Percentiles rank a stretch among this genome's conserved stretches.
Evolutionary conservation across 2,888 invertebrate species (phyloP).

Genomic region (Carpatolechia fugitivella): DNA sequence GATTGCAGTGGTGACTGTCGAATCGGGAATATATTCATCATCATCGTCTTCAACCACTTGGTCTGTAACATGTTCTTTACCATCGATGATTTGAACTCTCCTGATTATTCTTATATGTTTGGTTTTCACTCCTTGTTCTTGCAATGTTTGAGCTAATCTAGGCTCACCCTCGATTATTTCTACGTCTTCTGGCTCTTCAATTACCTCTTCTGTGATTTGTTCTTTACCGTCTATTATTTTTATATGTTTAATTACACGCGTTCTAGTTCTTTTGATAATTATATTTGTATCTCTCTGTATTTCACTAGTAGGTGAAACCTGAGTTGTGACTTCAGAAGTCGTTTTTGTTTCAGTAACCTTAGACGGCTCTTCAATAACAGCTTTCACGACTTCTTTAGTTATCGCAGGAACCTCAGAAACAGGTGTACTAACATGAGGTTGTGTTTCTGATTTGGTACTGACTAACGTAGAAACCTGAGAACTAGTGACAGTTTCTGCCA

Average conservation of each 20-base stretch:
- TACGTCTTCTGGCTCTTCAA: slow-evolving; percentile 90
- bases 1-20: slow-evolving; percentile 14
- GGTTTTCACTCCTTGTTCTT: slow-evolving; percentile 42
- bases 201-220: slow-evolving; percentile 88
- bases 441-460: background rate
- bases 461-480: background rate
- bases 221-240: slow-evolving; percentile 91
- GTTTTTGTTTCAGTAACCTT: background rate
- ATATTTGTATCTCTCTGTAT: slow-evolving; percentile 10
- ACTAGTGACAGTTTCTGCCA: background rate
- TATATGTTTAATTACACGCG: slow-evolving; percentile 87
- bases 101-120: slow-evolving; percentile 45
- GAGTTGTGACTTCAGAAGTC: background rate
- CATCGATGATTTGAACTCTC: slow-evolving; percentile 85
- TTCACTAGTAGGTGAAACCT: slow-evolving; percentile 16
- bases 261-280: slow-evolving; percentile 83
- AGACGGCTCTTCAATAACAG: background rate
- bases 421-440: background rate
- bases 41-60: slow-evolving; percentile 82
- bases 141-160: slow-evolving; percentile 41
- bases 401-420: background rate
- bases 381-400: background rate
- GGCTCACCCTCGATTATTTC: slow-evolving; percentile 84
- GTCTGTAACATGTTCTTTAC: slow-evolving; percentile 86
- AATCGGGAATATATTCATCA: slow-evolving; percentile 24